Evolutionary conservation across 1,140 invertebrate species (phyloP).

Genomic region (Chrysopa pallens): DNA sequence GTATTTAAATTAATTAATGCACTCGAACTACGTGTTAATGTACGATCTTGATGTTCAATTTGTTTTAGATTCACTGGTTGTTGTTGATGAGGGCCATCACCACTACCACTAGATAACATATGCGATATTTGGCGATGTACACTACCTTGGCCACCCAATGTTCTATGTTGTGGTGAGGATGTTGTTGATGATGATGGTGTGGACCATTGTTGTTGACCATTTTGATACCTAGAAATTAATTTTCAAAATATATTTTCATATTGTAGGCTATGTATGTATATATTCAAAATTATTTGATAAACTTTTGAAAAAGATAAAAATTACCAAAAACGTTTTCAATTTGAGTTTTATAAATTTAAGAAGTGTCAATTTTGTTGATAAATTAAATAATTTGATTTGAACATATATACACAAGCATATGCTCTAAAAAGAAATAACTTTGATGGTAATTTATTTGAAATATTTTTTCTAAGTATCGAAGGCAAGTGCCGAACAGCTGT

Average conservation of each 20-base stretch:
- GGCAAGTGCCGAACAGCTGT: too few relatives aligned
- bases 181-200: conserved; percentile 16
- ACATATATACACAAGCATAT: too few relatives aligned
- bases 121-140: conserved; percentile 22
- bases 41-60: conserved; percentile 3
- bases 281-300: too few relatives aligned
- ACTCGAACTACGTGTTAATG: background rate
- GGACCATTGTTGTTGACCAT: conserved; percentile 16
- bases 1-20: background rate
- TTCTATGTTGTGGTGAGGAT: conserved; percentile 17
- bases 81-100: conserved; percentile 4
- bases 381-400: too few relatives aligned
- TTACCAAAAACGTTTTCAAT: conserved; percentile 4
- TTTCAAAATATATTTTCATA: too few relatives aligned
- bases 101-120: conserved; percentile 14
- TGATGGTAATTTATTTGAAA: too few relatives aligned
- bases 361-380: conserved; percentile 13
- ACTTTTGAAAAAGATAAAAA: too few relatives aligned
- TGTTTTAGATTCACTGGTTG: conserved; percentile 9
- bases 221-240: conserved; percentile 8
- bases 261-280: too few relatives aligned
- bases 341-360: too few relatives aligned
- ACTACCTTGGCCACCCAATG: conserved; percentile 8
- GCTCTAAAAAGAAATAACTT: too few relatives aligned
- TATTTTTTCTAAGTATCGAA: too few relatives aligned